Evolutionary conservation across 2,113 vertebrate species (phyloP), one percentile per base, ranked within the genome.

Genomic region (Raja brachyura): DNA sequence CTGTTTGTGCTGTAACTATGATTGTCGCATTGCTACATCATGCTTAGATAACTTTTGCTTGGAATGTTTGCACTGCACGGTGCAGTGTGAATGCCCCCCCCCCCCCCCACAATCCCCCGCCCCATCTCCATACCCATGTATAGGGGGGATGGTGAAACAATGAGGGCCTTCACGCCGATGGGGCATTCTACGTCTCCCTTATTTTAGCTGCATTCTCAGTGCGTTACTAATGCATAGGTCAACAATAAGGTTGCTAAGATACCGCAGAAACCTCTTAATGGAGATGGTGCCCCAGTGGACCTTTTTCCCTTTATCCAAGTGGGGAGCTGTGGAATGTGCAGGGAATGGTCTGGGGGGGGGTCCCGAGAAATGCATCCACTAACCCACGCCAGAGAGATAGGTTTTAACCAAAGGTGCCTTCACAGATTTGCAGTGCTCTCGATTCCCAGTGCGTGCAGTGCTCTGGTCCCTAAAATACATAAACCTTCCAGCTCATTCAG

Each of bases 241-340:
- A 88, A 88, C 83, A 88, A 63, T 88, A 88, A 88, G 83, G 83
- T 88, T 88, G 83, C 83, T 88, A 88, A 88, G 83, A 88, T 31
- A 88, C 83, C 28, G n/a, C 83, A 63, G 83, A 88, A 88, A 88
- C 59, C 83, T 88, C 59, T 88, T 63, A 88, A 88, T 88, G 25
- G 83, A n/a, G 28, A 63, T 88, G 59, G 59, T 88, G 59, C 56
- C 59, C 83, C 59, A n/a, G n/a, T n/a, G 28, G 59, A 61, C 83
- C 83, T 88, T 88, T 59, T 88, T 88, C 83, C 83, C 59, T 88
- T 88, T 63, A 63, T 88, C 83, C 59, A 63, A 31, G n/a, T 88
- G 83, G 83, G 83, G 83, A 63, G 83, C 83, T 63, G 59, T 63
- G 61, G 28, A 88, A 63, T 63, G 28, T 63, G 83, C 56, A 63